A percentile compares a stretch with the other conserved stretches of the same genome.
These are phyloP conservation scores for Boloria euphrosyne DNA, from an alignment of 2,888 invertebrate species.

Conservation along the genomic window DNA sequence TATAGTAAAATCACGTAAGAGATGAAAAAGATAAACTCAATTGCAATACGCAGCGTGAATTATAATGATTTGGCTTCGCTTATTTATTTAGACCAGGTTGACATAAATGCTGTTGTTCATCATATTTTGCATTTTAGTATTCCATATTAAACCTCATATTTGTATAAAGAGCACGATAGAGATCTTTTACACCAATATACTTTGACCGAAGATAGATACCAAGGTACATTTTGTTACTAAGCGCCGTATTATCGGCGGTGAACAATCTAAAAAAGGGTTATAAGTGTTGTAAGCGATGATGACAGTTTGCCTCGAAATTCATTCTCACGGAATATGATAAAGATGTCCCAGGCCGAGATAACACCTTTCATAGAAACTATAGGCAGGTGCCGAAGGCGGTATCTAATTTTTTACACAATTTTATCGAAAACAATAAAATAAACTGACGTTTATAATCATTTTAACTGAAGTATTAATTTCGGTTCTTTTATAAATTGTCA, in stretches of 20 bases:
- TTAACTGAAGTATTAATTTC: slow-evolving; percentile 15
- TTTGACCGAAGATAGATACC: slow-evolving; percentile 50
- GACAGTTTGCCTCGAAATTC: slow-evolving; percentile 61
- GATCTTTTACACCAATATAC: slow-evolving; percentile 29
- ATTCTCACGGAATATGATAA: slow-evolving; percentile 67
- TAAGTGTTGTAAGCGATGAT: slow-evolving; percentile 64
- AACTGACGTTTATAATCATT: slow-evolving; percentile 32
- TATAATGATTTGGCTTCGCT: neutral
- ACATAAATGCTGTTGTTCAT: neutral
- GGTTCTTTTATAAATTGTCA: neutral
- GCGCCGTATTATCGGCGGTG: slow-evolving; percentile 63
- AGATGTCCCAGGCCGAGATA: slow-evolving; percentile 46
- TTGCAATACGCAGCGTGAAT: neutral
- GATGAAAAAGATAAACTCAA: slow-evolving; percentile 4
- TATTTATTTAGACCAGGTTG: neutral
- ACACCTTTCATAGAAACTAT: slow-evolving; percentile 43
- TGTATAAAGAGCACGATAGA: slow-evolving; percentile 20
- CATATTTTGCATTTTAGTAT: neutral
- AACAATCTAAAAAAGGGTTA: slow-evolving; percentile 64
- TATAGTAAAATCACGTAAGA: neutral
- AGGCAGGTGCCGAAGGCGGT: slow-evolving; percentile 41
- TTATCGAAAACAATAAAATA: slow-evolving; percentile 37
- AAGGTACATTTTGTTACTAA: slow-evolving; percentile 76
- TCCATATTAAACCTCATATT: neutral
- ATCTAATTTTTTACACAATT: slow-evolving; percentile 26